Base-by-base conservation (phyloP, 2,797 vertebrate species). In the Bovichtus variegatus region DNA sequence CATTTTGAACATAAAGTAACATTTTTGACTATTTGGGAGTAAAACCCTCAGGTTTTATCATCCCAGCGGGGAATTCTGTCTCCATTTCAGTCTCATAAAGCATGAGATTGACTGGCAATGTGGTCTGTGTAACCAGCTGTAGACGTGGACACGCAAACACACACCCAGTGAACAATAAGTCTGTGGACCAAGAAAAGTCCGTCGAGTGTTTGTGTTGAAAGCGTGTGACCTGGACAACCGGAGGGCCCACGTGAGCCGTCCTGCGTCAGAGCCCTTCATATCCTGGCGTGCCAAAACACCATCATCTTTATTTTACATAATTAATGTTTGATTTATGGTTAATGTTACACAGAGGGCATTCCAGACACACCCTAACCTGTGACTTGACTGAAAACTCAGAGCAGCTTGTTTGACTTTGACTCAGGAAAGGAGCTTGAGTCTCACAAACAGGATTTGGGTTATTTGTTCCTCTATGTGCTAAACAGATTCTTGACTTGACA, bases 271-370 rank as follows among this genome's bases (percentile, higher is more conserved):
- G 80, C 47, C 59, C 54, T 71, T 74, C 74, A 80, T 40, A 93
- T 93, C 91, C 91, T 73, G 70, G 72, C 73, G 8, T 79, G 74
- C 61, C 72, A 73, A 76, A 83, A 79, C 59, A 78, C 54, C 84
- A 46, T 73, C 81, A 34, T 82, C 77, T 80, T 70, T 34, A 63
- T 71, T 82, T 88, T 83, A 81, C 62, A 41, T 86, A 89, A 93
- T 76, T 34, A 49, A 54, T 95, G 90, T 95, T 96, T 96, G 92
- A 91, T 89, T 86, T 87, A 81, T 79, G 71, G 92, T 95, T 94
- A 94, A 94, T 94, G 86, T 79, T 94, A 85, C 61, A 87, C 90
- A 78, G 71, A 69, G 59, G 54, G 7, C 84, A 83, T 80, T 85
- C 68, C 62, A 75, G 87, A 87, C 90, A 90, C 94, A 71, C 89